These are phyloP conservation scores for Orchestia grillus DNA, from an alignment of 1,140 invertebrate genomes.

Conservation along the genomic window DNA sequence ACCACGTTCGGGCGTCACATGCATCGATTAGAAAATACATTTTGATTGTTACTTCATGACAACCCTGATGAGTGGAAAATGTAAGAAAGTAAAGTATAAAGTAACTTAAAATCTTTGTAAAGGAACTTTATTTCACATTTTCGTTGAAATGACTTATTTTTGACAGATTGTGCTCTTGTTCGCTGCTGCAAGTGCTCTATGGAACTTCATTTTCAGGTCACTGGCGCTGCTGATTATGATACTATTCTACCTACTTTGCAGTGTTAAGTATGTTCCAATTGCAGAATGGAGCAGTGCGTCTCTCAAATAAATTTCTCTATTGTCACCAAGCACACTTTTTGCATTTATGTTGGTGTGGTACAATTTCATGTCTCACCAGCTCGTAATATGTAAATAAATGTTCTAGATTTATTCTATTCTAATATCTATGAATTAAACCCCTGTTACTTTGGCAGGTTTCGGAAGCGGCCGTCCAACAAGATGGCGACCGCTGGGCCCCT, in stretches of 20 bases:
- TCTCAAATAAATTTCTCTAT: not conserved
- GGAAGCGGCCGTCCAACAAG: not conserved
- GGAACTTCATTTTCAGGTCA: not conserved
- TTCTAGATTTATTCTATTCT: not conserved
- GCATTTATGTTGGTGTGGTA: not conserved
- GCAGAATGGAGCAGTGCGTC: not conserved
- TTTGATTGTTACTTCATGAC: too few species aligned
- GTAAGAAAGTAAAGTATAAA: too few species aligned
- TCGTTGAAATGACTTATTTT: not conserved
- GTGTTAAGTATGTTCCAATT: not conserved
- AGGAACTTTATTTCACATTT: not conserved
- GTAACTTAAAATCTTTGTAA: too few species aligned
- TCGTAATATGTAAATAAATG: too few species aligned
- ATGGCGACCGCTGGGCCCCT: conserved; percentile 38
- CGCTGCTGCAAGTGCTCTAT: not conserved
- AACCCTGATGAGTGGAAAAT: too few species aligned
- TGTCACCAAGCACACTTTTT: not conserved
- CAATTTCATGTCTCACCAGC: too few species aligned
- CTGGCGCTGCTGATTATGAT: not conserved
- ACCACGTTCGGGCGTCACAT: too few species aligned
- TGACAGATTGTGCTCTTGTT: not conserved
- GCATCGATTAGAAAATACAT: too few species aligned
- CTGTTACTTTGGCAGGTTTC: not conserved
- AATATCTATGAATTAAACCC: not conserved
- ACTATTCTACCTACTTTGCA: not conserved